Evolutionary conservation across 1,140 invertebrate genomes (phyloP).

Genomic region (Temnothorax longispinosus): DNA sequence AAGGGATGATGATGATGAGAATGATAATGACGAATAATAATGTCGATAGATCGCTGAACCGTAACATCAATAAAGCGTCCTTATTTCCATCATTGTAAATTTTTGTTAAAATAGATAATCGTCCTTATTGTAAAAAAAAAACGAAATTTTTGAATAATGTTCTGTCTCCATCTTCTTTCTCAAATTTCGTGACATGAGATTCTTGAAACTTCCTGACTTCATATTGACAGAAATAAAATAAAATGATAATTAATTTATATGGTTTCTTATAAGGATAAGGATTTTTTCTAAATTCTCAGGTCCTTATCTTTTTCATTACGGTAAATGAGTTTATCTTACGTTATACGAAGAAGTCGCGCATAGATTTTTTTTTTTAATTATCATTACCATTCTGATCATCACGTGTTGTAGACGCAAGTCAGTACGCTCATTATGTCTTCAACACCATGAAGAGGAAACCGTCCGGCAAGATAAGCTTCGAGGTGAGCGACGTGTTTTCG

Average conservation of each 20-base stretch:
- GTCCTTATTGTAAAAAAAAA: background rate
- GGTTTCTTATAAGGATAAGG: background rate
- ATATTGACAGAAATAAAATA: background rate
- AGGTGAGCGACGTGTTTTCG: conserved; percentile 88
- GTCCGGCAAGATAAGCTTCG: conserved; percentile 95
- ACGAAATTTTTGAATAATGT: background rate
- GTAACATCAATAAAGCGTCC: background rate
- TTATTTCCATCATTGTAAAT: background rate
- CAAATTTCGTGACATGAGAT: background rate
- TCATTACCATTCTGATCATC: conserved; percentile 20
- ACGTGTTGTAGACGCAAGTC: conserved; percentile 91
- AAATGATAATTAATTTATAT: background rate
- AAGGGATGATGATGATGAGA: conserved; percentile 22
- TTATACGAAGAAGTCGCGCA: background rate
- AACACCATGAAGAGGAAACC: conserved; percentile 96
- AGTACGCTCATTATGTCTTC: conserved; percentile 97
- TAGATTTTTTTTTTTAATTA: background rate
- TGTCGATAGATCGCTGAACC: background rate
- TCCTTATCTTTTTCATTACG: background rate
- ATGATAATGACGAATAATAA: background rate
- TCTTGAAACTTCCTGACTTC: background rate
- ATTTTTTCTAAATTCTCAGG: background rate
- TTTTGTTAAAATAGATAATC: background rate
- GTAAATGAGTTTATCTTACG: background rate
- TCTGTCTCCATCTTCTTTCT: background rate